phyloP scores from a whole-genome alignment of 2,113 vertebrate species.

The Engraulis encrasicolus region DNA sequence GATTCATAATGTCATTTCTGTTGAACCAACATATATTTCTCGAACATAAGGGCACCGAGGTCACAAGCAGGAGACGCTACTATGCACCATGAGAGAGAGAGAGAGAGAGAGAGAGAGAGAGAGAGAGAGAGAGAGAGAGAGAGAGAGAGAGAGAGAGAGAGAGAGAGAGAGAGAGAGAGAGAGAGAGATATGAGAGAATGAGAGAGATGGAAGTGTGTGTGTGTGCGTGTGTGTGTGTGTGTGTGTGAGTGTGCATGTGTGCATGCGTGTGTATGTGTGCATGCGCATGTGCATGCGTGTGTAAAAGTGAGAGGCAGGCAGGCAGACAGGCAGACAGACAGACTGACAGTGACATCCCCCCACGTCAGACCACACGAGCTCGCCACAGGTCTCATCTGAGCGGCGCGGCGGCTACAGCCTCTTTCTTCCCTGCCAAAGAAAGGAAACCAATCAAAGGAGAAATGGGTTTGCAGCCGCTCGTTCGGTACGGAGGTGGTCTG shows the following conservation, averaged over 20 bases:
- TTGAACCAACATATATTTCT: too few species aligned
- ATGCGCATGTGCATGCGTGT: too few species aligned
- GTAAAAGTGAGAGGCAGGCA: too few species aligned
- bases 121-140: background rate
- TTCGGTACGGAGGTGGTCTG: background rate
- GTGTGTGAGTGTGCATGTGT: too few species aligned
- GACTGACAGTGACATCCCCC: background rate
- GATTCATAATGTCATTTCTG: too few species aligned
- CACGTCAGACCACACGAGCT: background rate
- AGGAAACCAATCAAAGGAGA: constrained; percentile 66
- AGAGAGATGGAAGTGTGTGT: background rate
- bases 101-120: background rate
- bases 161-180: background rate
- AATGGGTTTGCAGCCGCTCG: constrained; percentile 54
- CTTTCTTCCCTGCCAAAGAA: constrained; percentile 47
- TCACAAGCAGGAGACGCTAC: background rate
- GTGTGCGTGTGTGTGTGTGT: too few species aligned
- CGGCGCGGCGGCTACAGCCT: background rate
- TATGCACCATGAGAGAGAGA: background rate
- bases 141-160: background rate
- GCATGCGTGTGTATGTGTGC: too few species aligned
- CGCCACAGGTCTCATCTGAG: constrained; percentile 10
- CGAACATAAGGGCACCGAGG: too few species aligned
- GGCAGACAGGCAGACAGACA: background rate
- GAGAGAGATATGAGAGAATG: background rate